phyloP scores from a whole-genome alignment of 2,888 invertebrate genomes.

The Ceriagrion tenellum region DNA sequence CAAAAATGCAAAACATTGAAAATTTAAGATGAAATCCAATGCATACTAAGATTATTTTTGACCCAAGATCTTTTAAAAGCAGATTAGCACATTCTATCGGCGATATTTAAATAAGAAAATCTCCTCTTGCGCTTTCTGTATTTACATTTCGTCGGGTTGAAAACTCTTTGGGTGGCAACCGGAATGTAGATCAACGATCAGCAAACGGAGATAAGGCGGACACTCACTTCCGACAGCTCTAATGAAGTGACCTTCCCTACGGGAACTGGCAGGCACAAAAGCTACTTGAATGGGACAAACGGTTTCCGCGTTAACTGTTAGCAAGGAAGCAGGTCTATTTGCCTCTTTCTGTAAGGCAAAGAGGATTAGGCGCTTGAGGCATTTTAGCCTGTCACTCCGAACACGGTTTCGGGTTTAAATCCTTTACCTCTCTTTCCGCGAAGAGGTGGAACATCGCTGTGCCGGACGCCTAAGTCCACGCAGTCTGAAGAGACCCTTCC shows the following conservation, averaged over 20 bases:
- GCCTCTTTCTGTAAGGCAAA: background rate
- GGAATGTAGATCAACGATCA: background rate
- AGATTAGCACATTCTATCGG: too few species aligned
- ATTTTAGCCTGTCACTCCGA: slow-evolving; percentile 18
- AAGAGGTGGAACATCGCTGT: background rate
- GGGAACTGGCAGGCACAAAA: slow-evolving; percentile 22
- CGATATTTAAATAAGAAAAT: too few species aligned
- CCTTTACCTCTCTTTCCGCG: slow-evolving; percentile 6
- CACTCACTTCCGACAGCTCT: slow-evolving; percentile 8
- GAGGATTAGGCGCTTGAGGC: slow-evolving; percentile 25
- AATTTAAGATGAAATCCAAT: too few species aligned
- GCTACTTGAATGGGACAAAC: background rate
- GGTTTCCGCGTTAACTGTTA: background rate
- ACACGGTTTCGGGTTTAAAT: slow-evolving; percentile 26
- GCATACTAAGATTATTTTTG: too few species aligned
- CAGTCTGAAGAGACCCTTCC: background rate
- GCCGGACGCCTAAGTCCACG: background rate
- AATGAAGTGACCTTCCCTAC: background rate
- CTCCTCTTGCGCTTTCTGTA: too few species aligned
- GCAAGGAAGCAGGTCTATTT: slow-evolving; percentile 31
- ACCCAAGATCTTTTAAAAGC: too few species aligned
- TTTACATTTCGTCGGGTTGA: background rate
- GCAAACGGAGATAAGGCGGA: background rate
- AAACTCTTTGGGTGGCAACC: background rate
- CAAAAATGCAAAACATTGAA: too few species aligned